phyloP scores from a whole-genome alignment of 2,797 vertebrate species.

The Artibeus lituratus region DNA sequence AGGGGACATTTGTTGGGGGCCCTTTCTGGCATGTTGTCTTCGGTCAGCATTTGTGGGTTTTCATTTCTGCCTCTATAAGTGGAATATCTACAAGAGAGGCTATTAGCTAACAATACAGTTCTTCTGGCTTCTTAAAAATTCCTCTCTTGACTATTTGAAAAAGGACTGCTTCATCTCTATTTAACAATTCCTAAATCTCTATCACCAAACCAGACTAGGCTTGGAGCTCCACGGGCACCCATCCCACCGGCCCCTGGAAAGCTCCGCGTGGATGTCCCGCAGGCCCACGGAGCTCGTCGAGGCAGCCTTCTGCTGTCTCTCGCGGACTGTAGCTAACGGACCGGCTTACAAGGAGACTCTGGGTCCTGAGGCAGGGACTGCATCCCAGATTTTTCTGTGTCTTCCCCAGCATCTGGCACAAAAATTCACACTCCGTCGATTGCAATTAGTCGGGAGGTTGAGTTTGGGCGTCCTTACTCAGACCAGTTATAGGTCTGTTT shows the following conservation, averaged over 20 bases:
- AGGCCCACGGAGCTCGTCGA: neutral
- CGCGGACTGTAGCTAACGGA: neutral
- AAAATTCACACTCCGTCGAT: neutral
- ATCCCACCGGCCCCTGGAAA: neutral
- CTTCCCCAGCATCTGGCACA: neutral
- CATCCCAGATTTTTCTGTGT: neutral
- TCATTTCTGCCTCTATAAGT: neutral
- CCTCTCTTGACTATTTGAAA: neutral
- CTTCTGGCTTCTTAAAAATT: neutral
- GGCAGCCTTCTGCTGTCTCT: neutral
- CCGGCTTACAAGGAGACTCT: neutral
- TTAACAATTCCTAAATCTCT: neutral
- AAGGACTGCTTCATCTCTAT: neutral
- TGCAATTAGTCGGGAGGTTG: neutral
- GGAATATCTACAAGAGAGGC: neutral
- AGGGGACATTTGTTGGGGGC: neutral
- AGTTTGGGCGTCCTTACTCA: neutral
- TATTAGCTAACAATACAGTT: neutral
- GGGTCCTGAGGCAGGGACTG: neutral
- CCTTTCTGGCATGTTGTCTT: neutral
- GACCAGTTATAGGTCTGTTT: neutral
- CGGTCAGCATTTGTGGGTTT: neutral
- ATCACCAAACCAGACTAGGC: neutral
- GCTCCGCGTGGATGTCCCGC: neutral
- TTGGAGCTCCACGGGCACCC: neutral